Base-by-base conservation (phyloP, 2,888 invertebrate genomes). In the Muscina levida region DNA sequence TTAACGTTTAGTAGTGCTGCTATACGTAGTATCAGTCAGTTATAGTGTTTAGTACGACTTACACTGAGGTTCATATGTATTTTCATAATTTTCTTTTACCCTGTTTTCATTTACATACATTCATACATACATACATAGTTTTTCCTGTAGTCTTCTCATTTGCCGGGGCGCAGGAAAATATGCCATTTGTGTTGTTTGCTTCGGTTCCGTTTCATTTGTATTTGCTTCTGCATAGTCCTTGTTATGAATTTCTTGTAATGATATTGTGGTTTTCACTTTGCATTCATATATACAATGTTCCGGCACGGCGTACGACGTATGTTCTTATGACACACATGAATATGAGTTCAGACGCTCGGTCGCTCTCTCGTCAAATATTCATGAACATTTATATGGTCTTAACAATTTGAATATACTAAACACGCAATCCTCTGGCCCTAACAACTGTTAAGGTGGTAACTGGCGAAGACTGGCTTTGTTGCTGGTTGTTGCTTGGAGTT, bases 391-490 rank as follows among this genome's bases (percentile, higher is more conserved):
- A 65, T 44, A 70, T 70, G 76, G 37, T 72, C 51, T 70, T 57
- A 80, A 72, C 72, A 68, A 76, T 80, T 70, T 76, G 72, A 76
- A 76, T 76, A 65, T 66, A 66, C 57, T 80, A 72, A 76, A 76
- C 79, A 80, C 76, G 79, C 76, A 72, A 79, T 51, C 42, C 53
- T 24, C n/a, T n/a, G n/a, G n/a, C 53, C 53, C 3, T 46, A 53
- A 53, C 53, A 22, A 11, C 24, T 31, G 31, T 31, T 31, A 31
- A 31, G 31, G 31, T 5, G 31, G 31, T 31, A 31, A 3, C 31
- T 31, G 31, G 31, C n/a, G 31, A 31, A 31, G 31, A 19, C 44
- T 24, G n/a, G n/a, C 22, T 68, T 53, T 31, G 56, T 5, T 6
- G 2, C 13, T 37, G 17, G 31, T 26, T 13, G 2, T 11, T n/a